Conservation (phyloP, 2,888 invertebrate species). For the Polyommatus iphigenia region DNA sequence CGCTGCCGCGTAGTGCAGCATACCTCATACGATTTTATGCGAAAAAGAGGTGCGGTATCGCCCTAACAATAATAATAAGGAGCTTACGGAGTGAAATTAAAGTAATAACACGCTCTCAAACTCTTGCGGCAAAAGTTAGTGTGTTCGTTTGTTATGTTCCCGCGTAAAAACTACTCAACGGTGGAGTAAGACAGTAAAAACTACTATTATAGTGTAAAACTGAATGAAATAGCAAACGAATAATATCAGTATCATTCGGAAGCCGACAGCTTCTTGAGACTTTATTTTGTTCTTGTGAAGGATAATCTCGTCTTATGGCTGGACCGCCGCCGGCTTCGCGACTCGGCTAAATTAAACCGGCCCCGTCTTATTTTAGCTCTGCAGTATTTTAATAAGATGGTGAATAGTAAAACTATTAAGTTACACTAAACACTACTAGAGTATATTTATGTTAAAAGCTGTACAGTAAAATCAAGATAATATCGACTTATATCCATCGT, state of each 20-base stretch:
- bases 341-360: background rate
- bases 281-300: constrained; percentile 30
- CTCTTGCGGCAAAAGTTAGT: too few species aligned
- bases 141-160: too few species aligned
- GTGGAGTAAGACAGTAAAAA: background rate
- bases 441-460: too few species aligned
- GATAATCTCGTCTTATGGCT: constrained; percentile 12
- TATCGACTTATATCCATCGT: background rate
- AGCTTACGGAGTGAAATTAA: too few species aligned
- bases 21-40: too few species aligned
- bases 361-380: background rate
- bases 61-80: too few species aligned
- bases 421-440: too few species aligned
- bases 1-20: too few species aligned
- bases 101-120: too few species aligned
- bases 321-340: background rate
- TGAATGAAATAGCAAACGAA: background rate
- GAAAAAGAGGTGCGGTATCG: too few species aligned
- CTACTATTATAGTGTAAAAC: background rate
- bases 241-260: background rate
- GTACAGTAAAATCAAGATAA: too few species aligned
- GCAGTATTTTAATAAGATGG: background rate
- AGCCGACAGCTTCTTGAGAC: background rate
- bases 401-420: background rate
- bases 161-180: too few species aligned